A percentile compares a stretch with the other conserved stretches of the same genome.
Conservation (phyloP, 1,140 invertebrate species). For the Hylaeus anthracinus region DNA sequence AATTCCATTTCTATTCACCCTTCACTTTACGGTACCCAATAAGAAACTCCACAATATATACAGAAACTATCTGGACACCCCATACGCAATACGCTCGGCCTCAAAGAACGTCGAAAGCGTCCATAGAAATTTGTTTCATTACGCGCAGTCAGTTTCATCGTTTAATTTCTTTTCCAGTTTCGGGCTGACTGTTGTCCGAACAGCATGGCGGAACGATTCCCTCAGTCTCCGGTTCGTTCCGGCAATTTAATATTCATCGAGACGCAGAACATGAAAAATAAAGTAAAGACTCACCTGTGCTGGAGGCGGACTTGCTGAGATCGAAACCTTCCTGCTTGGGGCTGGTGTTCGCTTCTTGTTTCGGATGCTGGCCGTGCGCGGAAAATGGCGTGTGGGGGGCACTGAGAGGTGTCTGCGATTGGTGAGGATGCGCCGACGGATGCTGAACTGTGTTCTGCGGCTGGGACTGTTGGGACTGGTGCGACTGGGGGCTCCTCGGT, state of each 20-base stretch:
- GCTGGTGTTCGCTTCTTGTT: constrained; percentile 79
- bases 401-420: constrained; percentile 75
- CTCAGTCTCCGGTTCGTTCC: constrained; percentile 1
- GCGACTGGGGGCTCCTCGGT: constrained; percentile 77
- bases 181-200: not conserved
- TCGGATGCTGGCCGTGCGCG: constrained; percentile 78
- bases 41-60: too few relatives aligned
- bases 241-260: constrained; percentile 17
- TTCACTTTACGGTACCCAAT: too few relatives aligned
- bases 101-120: too few relatives aligned
- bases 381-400: constrained; percentile 77
- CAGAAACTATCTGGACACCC: too few relatives aligned
- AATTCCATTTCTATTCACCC: too few relatives aligned
- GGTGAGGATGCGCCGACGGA: constrained; percentile 72
- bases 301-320: constrained; percentile 82
- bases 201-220: not conserved
- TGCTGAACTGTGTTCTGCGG: constrained; percentile 70
- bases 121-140: not conserved
- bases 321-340: constrained; percentile 85
- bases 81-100: too few relatives aligned
- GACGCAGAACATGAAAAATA: not conserved
- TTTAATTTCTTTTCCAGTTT: not conserved
- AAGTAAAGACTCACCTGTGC: constrained; percentile 77
- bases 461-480: constrained; percentile 74
- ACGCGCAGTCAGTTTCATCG: not conserved